Evolutionary conservation across 2,797 vertebrate species (phyloP), one percentile per base, ranked within the genome.

Genomic region (Rhinatrema bivittatum): DNA sequence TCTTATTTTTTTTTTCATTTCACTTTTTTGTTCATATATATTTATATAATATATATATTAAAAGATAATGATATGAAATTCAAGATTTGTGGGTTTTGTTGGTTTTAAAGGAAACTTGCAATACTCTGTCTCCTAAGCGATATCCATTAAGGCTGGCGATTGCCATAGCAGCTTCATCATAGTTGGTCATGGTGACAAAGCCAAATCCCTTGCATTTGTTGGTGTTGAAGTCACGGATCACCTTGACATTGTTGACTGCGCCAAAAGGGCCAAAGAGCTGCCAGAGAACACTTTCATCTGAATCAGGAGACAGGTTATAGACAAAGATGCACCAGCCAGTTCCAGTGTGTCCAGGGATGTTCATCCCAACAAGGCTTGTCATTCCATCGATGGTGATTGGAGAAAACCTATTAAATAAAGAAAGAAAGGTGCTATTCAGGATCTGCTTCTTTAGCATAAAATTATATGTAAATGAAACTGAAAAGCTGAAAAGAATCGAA

Each of bases 1-100:
- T 97, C 91, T 90, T 87, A 90, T 87, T 87, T 79, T 76, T 79
- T 77, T 82, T 84, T 81, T 78, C 55, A 74, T 78, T 55, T 67
- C 73, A n/a, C 76, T 42, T 62, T n/a, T 79, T 78, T 80, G 71
- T 83, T 71, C 61, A 25, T 75, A 70, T 54, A 54, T 56, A 65
- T 46, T 67, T 33, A 59, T 76, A 75, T 80, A 80, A 74, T 84
- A 74, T 83, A 54, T 79, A 68, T 81, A 72, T 71, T 72, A 78
- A 72, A 81, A 71, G 67, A 74, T 78, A 76, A 77, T 36, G 70
- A 76, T 76, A 68, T 76, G 78, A 75, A 82, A 86, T 97, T 99
- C 94, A 99, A 89, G 96, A 98, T 82, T 99, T 98, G 89, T 99
- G 96, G 82, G 95, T 94, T 89, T 99, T 99, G 91, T 94, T 99